Evolutionary conservation across 2,113 vertebrate genomes (phyloP).

Genomic region (Eleginops maclovinus): DNA sequence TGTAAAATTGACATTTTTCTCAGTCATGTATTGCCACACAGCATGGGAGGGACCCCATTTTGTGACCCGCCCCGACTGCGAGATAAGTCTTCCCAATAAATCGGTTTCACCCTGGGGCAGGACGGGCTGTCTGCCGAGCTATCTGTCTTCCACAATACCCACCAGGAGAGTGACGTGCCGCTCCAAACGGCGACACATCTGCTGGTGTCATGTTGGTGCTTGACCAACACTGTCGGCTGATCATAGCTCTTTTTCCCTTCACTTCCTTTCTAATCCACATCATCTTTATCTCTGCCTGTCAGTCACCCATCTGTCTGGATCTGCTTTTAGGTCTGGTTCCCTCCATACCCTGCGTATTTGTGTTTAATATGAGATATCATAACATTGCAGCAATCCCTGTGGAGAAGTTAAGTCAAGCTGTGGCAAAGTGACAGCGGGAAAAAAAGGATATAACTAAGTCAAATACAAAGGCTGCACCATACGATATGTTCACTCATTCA

Average conservation of each 20-base stretch:
- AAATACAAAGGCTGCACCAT: neutral
- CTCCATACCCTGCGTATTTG: neutral
- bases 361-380: slow-evolving; percentile 13
- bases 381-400: slow-evolving; percentile 6
- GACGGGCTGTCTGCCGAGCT: slow-evolving; percentile 21
- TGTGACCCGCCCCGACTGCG: neutral
- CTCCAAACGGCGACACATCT: slow-evolving; percentile 53
- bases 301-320: slow-evolving; percentile 4
- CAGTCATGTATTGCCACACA: neutral
- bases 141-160: slow-evolving; percentile 48
- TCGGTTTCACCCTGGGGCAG: slow-evolving; percentile 16
- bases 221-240: slow-evolving; percentile 42
- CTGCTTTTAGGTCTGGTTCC: slow-evolving; percentile 1
- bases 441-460: neutral
- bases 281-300: slow-evolving; percentile 33
- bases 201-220: slow-evolving; percentile 51
- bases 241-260: slow-evolving; percentile 31
- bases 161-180: slow-evolving; percentile 24
- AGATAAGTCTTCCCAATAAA: slow-evolving; percentile 31
- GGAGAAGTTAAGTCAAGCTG: neutral
- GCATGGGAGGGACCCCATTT: neutral
- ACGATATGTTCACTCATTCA: neutral
- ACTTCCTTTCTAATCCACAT: slow-evolving; percentile 5
- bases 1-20: neutral
- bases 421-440: neutral